Conservation (phyloP, 2,888 invertebrate species). For the Stegophylla sp. region DNA sequence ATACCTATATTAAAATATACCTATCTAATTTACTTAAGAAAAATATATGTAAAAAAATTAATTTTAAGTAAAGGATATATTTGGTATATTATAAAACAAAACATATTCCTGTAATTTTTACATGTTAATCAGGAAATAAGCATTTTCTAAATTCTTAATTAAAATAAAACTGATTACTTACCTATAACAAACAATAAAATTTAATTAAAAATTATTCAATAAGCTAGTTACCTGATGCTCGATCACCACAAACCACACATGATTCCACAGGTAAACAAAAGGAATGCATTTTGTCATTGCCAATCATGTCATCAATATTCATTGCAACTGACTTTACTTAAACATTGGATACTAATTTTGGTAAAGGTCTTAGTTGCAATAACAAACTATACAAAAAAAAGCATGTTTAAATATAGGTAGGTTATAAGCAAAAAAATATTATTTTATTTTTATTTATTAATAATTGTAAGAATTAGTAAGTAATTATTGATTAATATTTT, state of each 20-base stretch:
- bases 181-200: too few species aligned
- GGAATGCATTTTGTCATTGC: slow-evolving; percentile 64
- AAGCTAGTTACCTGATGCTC: slow-evolving; percentile 77
- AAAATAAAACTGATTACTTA: too few species aligned
- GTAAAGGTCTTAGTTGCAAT: not conserved
- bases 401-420: not conserved
- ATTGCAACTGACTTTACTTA: not conserved
- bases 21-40: not conserved
- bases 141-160: too few species aligned
- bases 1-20: not conserved
- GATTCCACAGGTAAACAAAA: slow-evolving; percentile 78
- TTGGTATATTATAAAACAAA: too few species aligned
- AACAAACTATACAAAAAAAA: slow-evolving; percentile 17
- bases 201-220: not conserved
- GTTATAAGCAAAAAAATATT: not conserved
- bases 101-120: too few species aligned
- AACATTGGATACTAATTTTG: not conserved
- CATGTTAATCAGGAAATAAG: too few species aligned
- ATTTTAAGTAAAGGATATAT: too few species aligned
- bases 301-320: slow-evolving; percentile 45
- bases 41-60: not conserved
- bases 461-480: too few species aligned
- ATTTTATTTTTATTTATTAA: too few species aligned
- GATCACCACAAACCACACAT: slow-evolving; percentile 94
- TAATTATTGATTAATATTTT: too few species aligned